Conservation (phyloP, 2,888 invertebrate genomes). For the Andrena flavipes region DNA sequence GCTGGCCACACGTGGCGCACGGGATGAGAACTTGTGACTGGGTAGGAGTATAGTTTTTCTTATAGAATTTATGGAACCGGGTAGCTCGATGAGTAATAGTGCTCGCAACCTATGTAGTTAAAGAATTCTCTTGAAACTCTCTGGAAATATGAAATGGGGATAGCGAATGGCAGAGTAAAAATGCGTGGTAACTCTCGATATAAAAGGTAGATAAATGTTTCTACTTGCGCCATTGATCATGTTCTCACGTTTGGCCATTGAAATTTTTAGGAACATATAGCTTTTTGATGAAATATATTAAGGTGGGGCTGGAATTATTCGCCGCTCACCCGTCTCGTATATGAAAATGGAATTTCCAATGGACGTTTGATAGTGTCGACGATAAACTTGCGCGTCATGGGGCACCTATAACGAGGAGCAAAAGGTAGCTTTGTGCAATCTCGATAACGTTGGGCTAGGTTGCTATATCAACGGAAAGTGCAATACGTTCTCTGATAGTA, state of each 20-base stretch:
- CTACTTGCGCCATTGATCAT: too few species aligned
- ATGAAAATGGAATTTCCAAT: background rate
- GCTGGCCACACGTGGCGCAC: background rate
- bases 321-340: background rate
- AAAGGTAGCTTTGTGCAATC: conserved; percentile 16
- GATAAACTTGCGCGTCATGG: conserved; percentile 7
- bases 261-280: too few species aligned
- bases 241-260: too few species aligned
- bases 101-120: too few species aligned
- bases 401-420: background rate
- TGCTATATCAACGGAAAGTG: conserved; percentile 30
- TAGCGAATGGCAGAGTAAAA: too few species aligned
- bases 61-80: background rate
- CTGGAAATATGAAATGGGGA: too few species aligned
- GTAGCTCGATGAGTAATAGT: too few species aligned
- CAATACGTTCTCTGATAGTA: conserved; percentile 49
- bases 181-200: too few species aligned
- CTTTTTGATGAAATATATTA: too few species aligned
- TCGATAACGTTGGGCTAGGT: conserved; percentile 22
- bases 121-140: too few species aligned
- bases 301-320: too few species aligned
- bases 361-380: background rate
- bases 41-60: background rate
- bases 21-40: background rate
- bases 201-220: too few species aligned